Evolutionary conservation across 1,140 invertebrate genomes (phyloP).

Genomic region (Tetramorium parvispinum): DNA sequence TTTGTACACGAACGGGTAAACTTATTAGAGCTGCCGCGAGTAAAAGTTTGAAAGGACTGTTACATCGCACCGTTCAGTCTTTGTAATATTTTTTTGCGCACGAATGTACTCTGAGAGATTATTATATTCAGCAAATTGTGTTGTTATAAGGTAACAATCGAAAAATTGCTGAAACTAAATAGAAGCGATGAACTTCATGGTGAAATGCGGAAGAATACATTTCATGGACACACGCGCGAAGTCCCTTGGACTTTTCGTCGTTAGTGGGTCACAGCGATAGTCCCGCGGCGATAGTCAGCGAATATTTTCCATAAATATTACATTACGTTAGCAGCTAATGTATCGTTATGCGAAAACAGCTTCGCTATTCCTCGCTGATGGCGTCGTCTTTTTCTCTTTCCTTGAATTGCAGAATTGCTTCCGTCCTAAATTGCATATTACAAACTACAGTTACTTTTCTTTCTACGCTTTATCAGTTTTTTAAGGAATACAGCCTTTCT

Average conservation of each 20-base stretch:
- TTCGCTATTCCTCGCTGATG: not conserved
- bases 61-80: not conserved
- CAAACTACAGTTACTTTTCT: slow-evolving; percentile 20
- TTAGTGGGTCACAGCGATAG: slow-evolving; percentile 25
- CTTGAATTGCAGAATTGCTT: not conserved
- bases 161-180: not conserved
- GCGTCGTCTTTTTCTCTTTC: not conserved
- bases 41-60: slow-evolving; percentile 2
- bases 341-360: slow-evolving; percentile 27
- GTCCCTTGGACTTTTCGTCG: slow-evolving; percentile 37
- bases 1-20: slow-evolving; percentile 33
- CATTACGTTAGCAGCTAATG: slow-evolving; percentile 31
- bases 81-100: not conserved
- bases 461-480: not conserved
- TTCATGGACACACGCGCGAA: slow-evolving; percentile 13
- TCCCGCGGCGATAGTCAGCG: slow-evolving; percentile 4
- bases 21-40: slow-evolving; percentile 13
- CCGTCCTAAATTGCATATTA: slow-evolving; percentile 27
- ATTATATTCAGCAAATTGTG: not conserved
- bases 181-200: slow-evolving; percentile 34
- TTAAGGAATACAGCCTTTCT: not conserved
- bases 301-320: slow-evolving; percentile 48
- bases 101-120: not conserved
- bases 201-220: slow-evolving; percentile 57
- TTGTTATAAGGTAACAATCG: not conserved